Evolutionary conservation across 1,140 invertebrate species (phyloP).

Genomic region (Phthorimaea operculella): DNA sequence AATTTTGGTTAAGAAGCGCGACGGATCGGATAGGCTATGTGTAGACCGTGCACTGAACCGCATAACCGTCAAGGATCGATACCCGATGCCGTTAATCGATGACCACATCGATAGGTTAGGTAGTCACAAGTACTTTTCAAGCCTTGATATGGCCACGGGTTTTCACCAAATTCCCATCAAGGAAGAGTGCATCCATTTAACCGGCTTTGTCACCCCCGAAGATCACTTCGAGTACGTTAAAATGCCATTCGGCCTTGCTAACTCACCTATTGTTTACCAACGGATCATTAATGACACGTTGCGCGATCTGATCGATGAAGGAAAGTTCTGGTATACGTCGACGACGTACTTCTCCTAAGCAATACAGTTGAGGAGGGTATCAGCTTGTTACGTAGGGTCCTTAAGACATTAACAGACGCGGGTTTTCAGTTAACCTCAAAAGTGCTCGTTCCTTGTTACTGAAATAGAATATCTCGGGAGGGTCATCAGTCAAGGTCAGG

Average conservation of each 20-base stretch:
- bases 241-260: conserved; percentile 15
- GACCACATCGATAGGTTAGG: conserved; percentile 28
- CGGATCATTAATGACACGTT: background rate
- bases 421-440: conserved; percentile 3
- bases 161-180: background rate
- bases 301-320: background rate
- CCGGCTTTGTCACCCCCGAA: conserved; percentile 30
- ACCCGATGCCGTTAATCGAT: conserved; percentile 33
- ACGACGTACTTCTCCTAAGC: conserved; percentile 2
- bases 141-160: conserved; percentile 22
- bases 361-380: background rate
- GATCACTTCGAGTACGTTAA: conserved; percentile 17
- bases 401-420: background rate
- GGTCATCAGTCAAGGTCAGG: conserved; percentile 25
- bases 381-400: background rate
- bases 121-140: conserved; percentile 36
- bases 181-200: conserved; percentile 13
- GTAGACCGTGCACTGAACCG: conserved; percentile 46
- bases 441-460: background rate
- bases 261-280: conserved; percentile 10
- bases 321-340: background rate
- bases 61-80: conserved; percentile 38
- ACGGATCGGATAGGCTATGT: conserved; percentile 36
- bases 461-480: conserved; percentile 26
- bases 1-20: conserved; percentile 38